phyloP scores from a whole-genome alignment of 2,797 vertebrate species.

The Neosilurus mollespiculum region DNA sequence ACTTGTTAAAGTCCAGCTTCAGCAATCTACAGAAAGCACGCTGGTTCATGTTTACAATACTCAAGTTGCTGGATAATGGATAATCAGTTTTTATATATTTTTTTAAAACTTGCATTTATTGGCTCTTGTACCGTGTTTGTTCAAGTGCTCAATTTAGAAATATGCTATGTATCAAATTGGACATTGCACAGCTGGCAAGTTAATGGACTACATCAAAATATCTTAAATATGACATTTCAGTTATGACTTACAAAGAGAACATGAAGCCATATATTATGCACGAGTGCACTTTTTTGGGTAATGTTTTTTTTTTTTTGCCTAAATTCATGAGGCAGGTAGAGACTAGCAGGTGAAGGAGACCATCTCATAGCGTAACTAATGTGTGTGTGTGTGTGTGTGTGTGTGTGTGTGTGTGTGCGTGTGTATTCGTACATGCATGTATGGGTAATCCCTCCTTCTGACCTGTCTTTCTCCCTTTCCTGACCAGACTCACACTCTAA shows the following conservation, averaged over 20 bases:
- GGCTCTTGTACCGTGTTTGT: not conserved
- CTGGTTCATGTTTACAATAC: not conserved
- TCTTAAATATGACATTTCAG: not conserved
- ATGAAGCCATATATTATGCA: not conserved
- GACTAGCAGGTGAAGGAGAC: not conserved
- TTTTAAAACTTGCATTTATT: not conserved
- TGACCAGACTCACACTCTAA: conserved; percentile 69
- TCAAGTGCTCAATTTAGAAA: not conserved
- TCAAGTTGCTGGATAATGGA: not conserved
- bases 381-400: not conserved
- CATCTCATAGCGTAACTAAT: not conserved
- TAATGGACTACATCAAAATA: not conserved
- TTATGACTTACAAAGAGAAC: not conserved
- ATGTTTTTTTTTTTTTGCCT: conserved; percentile 1
- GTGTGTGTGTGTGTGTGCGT: not conserved
- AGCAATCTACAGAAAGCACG: not conserved
- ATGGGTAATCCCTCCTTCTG: conserved; percentile 40
- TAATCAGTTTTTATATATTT: not conserved
- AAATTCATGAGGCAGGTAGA: not conserved
- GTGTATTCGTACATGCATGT: no score
- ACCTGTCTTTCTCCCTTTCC: conserved; percentile 62
- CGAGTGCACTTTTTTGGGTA: not conserved
- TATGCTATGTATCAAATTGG: not conserved
- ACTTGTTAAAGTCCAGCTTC: not conserved
- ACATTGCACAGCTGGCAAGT: not conserved